Base-by-base conservation (phyloP, 2,888 invertebrate species). In the Apamea monoglypha region DNA sequence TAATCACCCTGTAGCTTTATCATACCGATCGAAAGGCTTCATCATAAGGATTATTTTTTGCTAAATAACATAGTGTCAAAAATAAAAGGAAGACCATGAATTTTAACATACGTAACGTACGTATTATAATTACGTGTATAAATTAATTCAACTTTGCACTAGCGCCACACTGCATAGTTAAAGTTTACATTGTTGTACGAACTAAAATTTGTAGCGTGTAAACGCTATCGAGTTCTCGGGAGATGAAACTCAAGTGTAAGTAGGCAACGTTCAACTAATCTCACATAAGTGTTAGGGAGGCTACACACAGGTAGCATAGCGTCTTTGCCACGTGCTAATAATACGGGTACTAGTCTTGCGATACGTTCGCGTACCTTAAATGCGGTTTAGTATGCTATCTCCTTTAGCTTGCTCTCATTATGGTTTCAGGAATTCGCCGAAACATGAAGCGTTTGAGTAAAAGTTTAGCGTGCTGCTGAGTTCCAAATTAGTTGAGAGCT, bases 51-150 rank as follows among this genome's bases (percentile, higher is more conserved):
- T n/a, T n/a, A n/a, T n/a, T n/a, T n/a, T n/a, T n/a, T n/a, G n/a
- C n/a, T n/a, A n/a, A n/a, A n/a, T n/a, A n/a, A n/a, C n/a, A n/a
- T n/a, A n/a, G n/a, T n/a, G n/a, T n/a, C n/a, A n/a, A n/a, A n/a
- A n/a, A n/a, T n/a, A n/a, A n/a, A n/a, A n/a, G n/a, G n/a, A n/a
- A n/a, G n/a, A n/a, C n/a, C n/a, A n/a, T n/a, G n/a, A n/a, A n/a
- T n/a, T n/a, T n/a, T n/a, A n/a, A n/a, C n/a, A n/a, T n/a, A n/a
- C n/a, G n/a, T n/a, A n/a, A n/a, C n/a, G n/a, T n/a, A n/a, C n/a
- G n/a, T n/a, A n/a, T n/a, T n/a, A n/a, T n/a, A 74, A 76, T 76
- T 25, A 80, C 36, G 50, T 76, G 36, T 78, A n/a, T n/a, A n/a
- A n/a, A n/a, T n/a, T n/a, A n/a, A n/a, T 73, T 44, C 68, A 74